phyloP scores from a whole-genome alignment of 2,797 vertebrate genomes.

The Hyperoplus immaculatus region DNA sequence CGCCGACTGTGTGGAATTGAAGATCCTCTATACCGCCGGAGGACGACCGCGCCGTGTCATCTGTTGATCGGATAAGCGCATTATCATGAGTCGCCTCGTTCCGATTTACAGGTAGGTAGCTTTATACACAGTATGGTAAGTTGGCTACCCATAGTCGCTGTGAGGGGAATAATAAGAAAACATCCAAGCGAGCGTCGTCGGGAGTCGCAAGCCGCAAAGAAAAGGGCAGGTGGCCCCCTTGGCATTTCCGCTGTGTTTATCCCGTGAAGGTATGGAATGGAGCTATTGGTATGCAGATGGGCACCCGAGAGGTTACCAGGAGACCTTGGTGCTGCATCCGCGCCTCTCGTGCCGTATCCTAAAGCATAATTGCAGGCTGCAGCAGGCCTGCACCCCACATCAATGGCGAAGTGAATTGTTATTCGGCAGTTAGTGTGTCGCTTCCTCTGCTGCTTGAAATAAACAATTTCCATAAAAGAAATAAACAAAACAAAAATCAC shows the following conservation, averaged over 20 bases:
- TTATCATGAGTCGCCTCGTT: constrained; percentile 74
- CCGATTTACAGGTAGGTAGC: constrained; percentile 75
- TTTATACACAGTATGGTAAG: no score
- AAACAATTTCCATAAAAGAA: constrained; percentile 40
- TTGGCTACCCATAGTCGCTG: not conserved
- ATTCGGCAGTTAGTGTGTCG: constrained; percentile 42
- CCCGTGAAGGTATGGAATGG: constrained; percentile 53
- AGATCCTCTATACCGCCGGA: constrained; percentile 47
- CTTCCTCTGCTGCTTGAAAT: constrained; percentile 43
- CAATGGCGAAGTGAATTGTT: constrained; percentile 56
- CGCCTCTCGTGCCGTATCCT: constrained; percentile 19
- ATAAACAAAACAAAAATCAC: not conserved
- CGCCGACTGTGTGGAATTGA: constrained; percentile 27
- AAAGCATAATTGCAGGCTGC: constrained; percentile 45
- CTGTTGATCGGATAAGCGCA: constrained; percentile 78
- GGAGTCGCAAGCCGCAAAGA: constrained; percentile 1
- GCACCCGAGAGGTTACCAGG: constrained; percentile 74
- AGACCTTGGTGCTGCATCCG: constrained; percentile 65
- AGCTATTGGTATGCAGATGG: constrained; percentile 75
- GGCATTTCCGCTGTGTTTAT: constrained; percentile 17
- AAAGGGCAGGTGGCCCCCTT: not conserved
- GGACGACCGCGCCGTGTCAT: constrained; percentile 55
- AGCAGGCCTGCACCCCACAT: constrained; percentile 49
- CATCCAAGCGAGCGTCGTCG: not conserved
- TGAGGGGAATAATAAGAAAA: not conserved